Evolutionary conservation across 2,888 invertebrate species (phyloP).

Genomic region (Malacosoma neustria): DNA sequence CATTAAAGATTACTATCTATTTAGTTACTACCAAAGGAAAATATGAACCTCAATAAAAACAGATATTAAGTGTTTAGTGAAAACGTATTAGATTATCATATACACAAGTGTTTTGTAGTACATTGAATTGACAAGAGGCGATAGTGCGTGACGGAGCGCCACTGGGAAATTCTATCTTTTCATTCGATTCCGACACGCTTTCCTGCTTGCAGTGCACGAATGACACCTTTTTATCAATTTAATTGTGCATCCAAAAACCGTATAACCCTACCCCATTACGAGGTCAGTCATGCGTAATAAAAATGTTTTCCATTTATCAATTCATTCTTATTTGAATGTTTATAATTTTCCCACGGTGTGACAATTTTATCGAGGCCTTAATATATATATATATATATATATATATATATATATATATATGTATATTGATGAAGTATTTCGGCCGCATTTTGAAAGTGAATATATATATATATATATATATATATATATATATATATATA

Average conservation of each 20-base stretch:
- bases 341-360: not conserved
- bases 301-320: not conserved
- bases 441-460: no score
- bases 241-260: not conserved
- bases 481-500: no score
- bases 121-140: slow-evolving; percentile 15
- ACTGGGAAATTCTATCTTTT: slow-evolving; percentile 23
- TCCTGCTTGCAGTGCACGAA: slow-evolving; percentile 12
- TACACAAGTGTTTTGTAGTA: not conserved
- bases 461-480: no score
- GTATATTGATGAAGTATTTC: no score
- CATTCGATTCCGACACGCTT: slow-evolving; percentile 22
- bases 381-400: no score
- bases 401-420: no score
- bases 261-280: not conserved
- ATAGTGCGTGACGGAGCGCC: slow-evolving; percentile 19
- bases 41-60: no score
- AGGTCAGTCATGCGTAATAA: not conserved
- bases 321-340: not conserved
- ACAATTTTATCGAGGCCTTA: no score
- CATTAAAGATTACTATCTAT: no score
- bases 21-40: no score
- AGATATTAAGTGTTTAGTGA: no score
- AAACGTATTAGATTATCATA: not conserved
- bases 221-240: not conserved